Evolutionary conservation across 1,140 invertebrate genomes (phyloP).

Genomic region (Drosophila suzukii): DNA sequence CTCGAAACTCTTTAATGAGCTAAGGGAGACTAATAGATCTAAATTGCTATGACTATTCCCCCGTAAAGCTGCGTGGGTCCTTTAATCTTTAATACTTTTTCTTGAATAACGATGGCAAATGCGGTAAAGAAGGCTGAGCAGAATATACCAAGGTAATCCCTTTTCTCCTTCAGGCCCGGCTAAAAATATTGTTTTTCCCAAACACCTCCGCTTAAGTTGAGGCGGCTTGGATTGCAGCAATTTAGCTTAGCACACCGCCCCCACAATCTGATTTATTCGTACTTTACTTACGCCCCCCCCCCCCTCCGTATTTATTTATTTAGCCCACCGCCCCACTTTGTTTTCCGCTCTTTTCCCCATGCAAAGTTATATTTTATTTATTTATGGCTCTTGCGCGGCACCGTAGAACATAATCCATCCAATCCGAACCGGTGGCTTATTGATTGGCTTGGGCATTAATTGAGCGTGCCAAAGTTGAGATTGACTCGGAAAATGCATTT

Average conservation of each 20-base stretch:
- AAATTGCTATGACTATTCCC: not conserved
- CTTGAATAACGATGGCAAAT: not conserved
- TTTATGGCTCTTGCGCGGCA: slow-evolving; percentile 2
- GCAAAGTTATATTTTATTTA: slow-evolving; percentile 30
- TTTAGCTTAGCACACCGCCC: not conserved
- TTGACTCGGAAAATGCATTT: slow-evolving; percentile 34
- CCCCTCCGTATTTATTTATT: not conserved
- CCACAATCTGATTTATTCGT: slow-evolving; percentile 7
- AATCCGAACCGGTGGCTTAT: slow-evolving; percentile 10
- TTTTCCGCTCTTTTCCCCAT: slow-evolving; percentile 1
- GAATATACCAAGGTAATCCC: not conserved
- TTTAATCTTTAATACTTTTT: not conserved
- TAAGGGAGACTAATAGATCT: not conserved
- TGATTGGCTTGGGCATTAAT: slow-evolving; percentile 46
- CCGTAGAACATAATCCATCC: not conserved
- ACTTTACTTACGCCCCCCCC: not conserved
- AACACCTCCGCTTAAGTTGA: not conserved
- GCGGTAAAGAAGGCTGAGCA: too few species aligned
- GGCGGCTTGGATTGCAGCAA: not conserved
- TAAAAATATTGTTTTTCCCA: not conserved
- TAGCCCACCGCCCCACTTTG: slow-evolving; percentile 7
- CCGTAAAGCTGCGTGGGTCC: not conserved
- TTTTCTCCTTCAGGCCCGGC: not conserved
- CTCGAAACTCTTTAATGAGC: not conserved
- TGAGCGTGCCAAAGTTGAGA: slow-evolving; percentile 37